Conservation (phyloP, 2,797 vertebrate genomes). For the Heterohyrax brucei region DNA sequence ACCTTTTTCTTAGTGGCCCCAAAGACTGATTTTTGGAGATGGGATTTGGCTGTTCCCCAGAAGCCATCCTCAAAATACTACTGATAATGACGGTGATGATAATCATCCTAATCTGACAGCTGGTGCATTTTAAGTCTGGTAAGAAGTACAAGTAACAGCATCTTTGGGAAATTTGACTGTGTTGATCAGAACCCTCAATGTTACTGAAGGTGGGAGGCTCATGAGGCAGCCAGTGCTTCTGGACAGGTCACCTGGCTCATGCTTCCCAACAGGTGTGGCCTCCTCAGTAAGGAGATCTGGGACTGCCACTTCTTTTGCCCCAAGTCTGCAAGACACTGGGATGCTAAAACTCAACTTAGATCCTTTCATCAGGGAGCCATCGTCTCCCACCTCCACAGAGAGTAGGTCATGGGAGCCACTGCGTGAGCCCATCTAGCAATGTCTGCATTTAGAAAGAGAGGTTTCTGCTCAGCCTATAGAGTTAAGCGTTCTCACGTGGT, state of each 20-base stretch:
- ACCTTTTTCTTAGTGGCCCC: not conserved
- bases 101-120: not conserved
- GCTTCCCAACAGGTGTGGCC: not conserved
- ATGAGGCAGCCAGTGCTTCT: not conserved
- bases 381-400: not conserved
- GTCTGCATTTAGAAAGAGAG: conserved; percentile 1
- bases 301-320: not conserved
- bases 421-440: not conserved
- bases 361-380: not conserved
- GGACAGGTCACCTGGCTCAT: not conserved
- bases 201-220: not conserved
- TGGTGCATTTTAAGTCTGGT: not conserved
- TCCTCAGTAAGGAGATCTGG: not conserved
- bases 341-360: not conserved
- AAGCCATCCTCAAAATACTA: conserved; percentile 27
- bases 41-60: not conserved
- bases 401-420: not conserved
- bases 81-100: not conserved
- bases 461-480: not conserved
- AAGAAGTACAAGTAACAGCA: not conserved
- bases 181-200: not conserved
- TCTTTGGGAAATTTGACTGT: conserved; percentile 6
- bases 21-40: not conserved
- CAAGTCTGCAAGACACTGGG: not conserved
- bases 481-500: not conserved